Evolutionary conservation across 92 coral and sea anemone genomes (phyloP), one percentile per base, ranked within the genome.

Genomic region (Epizoanthus scotinus): DNA sequence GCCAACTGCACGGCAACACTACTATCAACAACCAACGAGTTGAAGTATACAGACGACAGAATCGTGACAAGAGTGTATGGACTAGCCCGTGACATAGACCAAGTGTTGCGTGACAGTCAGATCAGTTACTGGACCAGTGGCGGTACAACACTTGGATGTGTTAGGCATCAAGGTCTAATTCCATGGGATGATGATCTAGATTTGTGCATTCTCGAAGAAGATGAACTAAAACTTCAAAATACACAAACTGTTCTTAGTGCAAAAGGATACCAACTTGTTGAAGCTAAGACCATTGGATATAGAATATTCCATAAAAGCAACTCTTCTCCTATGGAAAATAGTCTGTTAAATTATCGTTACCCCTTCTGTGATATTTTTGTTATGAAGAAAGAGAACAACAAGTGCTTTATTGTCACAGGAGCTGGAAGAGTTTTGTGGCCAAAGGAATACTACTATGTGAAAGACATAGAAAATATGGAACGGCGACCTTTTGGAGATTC

Each of bases 171-270:
- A 57, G 94, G 94, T 0, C 73, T 90, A 5, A 90, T 90, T 9
- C 94, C 94, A 21, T 90, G 94, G 94, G 94, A 90, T 58, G 94
- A 90, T 36, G 94, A 90, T 44, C 73, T 90, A 13, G 94, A 90
- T 49, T 49, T 90, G 49, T 90, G 94, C 36, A 53, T 90, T 34
- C 84, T 59, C 25, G 70, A 87, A 21, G 83, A 88, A 62, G 91
- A 84, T 80, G 90, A 84, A 65, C 31, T 22, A 8, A 90, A 87
- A 27, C 63, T 90, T 44, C 68, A 56, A 14, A 64, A 57, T 36
- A 65, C 61, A 12, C 71, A 82, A 27, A 18, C 12, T 25, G 55
- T 63, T 70, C 44, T 89, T 28, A 15, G 19, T 4, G 62, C 72
- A 3, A 77, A 83, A 27, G 92, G 73, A 18, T 89, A 78, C 75